These are phyloP conservation scores for Halichoerus grypus DNA, from an alignment of 2,113 vertebrate genomes.

Conservation along the genomic window DNA sequence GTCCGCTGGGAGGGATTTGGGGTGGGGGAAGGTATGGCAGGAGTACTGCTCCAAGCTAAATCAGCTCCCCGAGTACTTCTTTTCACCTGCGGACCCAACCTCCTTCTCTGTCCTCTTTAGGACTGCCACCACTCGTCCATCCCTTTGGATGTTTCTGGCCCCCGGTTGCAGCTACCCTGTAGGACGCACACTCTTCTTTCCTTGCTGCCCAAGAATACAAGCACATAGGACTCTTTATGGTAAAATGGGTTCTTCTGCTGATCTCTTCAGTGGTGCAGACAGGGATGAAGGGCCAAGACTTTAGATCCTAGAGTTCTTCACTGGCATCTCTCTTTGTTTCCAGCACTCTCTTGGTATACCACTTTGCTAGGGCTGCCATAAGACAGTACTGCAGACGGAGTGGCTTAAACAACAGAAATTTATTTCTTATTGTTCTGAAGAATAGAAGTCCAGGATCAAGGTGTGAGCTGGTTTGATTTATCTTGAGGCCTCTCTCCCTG, in stretches of 20 bases:
- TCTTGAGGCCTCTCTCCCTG: background rate
- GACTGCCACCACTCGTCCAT: background rate
- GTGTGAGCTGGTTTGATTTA: background rate
- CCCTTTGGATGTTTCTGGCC: background rate
- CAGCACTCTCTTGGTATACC: background rate
- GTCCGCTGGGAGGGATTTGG: background rate
- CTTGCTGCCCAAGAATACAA: background rate
- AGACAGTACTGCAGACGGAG: background rate
- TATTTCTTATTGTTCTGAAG: background rate
- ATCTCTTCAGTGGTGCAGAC: background rate
- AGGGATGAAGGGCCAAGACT: background rate
- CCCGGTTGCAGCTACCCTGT: background rate
- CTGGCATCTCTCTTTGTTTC: background rate
- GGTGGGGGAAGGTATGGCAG: background rate
- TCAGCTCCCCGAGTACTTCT: background rate
- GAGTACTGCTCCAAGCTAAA: background rate
- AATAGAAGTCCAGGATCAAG: background rate
- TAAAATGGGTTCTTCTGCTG: background rate
- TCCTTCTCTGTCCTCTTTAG: background rate
- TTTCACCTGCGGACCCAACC: background rate
- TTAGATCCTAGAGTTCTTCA: background rate
- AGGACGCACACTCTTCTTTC: rapidly evolving
- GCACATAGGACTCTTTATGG: background rate
- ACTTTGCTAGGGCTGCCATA: background rate
- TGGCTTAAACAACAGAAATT: background rate